Evolutionary conservation across 1,140 invertebrate genomes (phyloP), one percentile per base, ranked within the genome.

Genomic region (Megathymus violae): DNA sequence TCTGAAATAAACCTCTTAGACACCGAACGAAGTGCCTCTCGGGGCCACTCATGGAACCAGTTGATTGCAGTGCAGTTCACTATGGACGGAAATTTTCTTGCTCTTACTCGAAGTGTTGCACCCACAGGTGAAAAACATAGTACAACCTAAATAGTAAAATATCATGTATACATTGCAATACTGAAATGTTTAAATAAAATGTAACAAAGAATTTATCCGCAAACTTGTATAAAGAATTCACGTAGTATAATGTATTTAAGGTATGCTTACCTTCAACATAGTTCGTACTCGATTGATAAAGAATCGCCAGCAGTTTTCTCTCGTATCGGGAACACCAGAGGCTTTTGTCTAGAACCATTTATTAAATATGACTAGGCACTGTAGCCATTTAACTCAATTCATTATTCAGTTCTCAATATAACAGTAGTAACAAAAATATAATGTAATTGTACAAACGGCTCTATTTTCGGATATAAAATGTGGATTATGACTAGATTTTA

Each of bases 11-110:
- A 98, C 62, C 95, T 93, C 58, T 93, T 92, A 17, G 97, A 98
- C 0, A 99, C 98, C 48, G 97, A 98, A 71, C 96, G 93, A 48
- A 99, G 87, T 4, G 98, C 98, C 76, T 97, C 95, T 82, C 95
- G 93, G 0, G 98, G 98, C 98, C 98, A 99, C 91, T 97, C 96
- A 82, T 99, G 97, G 87, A 99, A 99, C 97, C 98, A 99, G 88
- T 99, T 95, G 48, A 99, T 98, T 5, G 95, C 94, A 0, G 97
- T 97, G 77, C 97, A 98, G 91, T 97, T 99, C 5, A 97, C 95
- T n/a, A 99, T 91, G 1, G 97, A 97, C 4, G 98, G 98, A 91
- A 99, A 99, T 88, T 98, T 97, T 56, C 98, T 93, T 7, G 96
- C 95, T 66, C 98, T 93, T 19, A 97, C 93, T 67, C 97, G 91